phyloP scores from a whole-genome alignment of 2,797 vertebrate species.

The Gephyroberyx darwinii region DNA sequence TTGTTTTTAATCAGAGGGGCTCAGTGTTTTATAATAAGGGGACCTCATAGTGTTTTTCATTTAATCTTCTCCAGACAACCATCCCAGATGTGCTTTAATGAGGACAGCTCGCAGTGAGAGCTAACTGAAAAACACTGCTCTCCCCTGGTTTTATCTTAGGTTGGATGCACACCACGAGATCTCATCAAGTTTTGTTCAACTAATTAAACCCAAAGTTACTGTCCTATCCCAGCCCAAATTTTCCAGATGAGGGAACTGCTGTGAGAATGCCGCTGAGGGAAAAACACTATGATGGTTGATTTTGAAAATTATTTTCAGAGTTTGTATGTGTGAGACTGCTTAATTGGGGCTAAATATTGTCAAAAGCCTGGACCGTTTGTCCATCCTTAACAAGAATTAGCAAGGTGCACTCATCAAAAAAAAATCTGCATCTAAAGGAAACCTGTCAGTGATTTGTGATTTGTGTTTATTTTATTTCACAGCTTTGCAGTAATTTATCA shows the following conservation, averaged over 20 bases:
- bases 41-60: constrained; percentile 57
- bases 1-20: constrained; percentile 61
- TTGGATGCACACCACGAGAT: constrained; percentile 67
- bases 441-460: constrained; percentile 40
- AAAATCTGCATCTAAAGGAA: constrained; percentile 34
- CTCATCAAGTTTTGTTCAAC: constrained; percentile 73
- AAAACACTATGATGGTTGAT: constrained; percentile 37
- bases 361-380: constrained; percentile 49
- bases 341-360: constrained; percentile 68
- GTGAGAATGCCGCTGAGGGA: constrained; percentile 46
- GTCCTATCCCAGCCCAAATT: constrained; percentile 46
- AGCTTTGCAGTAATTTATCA: constrained; percentile 18
- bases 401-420: constrained; percentile 36
- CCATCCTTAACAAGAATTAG: constrained; percentile 54
- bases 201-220: constrained; percentile 73
- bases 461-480: constrained; percentile 11
- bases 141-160: constrained; percentile 64
- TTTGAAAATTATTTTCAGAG: constrained; percentile 23
- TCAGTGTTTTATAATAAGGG: constrained; percentile 63
- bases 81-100: constrained; percentile 70
- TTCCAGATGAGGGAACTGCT: constrained; percentile 62
- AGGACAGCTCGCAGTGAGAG: constrained; percentile 67
- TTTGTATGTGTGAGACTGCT: constrained; percentile 31
- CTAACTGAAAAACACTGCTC: constrained; percentile 50
- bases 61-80: constrained; percentile 61